Evolutionary conservation across 2,113 vertebrate genomes (phyloP).

Genomic region (Isurus oxyrinchus): DNA sequence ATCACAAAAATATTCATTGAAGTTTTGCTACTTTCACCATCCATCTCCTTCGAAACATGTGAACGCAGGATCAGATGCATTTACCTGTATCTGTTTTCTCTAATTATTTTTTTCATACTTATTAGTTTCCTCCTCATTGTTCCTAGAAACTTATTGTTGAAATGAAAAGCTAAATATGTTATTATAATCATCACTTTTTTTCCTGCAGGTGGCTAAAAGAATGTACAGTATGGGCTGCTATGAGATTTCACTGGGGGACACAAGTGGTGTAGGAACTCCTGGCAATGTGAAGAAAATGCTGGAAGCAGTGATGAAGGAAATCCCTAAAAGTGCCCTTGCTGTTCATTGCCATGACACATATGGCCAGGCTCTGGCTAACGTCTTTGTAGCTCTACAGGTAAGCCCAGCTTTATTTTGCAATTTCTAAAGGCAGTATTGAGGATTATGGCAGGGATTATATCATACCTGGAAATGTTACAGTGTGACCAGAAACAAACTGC

Average conservation of each 20-base stretch:
- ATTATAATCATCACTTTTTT: not conserved
- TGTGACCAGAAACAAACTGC: not conserved
- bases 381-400: conserved; percentile 90
- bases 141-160: not conserved
- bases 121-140: not conserved
- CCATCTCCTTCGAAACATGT: not conserved
- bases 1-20: not conserved
- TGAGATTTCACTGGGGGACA: conserved; percentile 87
- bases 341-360: conserved; percentile 94
- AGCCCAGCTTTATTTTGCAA: conserved; percentile 36
- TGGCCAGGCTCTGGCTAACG: conserved; percentile 86
- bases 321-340: conserved; percentile 71
- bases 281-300: conserved; percentile 82
- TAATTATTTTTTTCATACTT: not conserved
- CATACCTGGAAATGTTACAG: not conserved
- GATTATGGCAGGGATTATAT: not conserved
- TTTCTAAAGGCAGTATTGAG: not conserved
- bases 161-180: not conserved
- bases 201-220: conserved; percentile 73
- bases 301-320: conserved; percentile 75
- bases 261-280: conserved; percentile 80
- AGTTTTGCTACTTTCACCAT: not conserved
- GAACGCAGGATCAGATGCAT: not conserved
- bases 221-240: conserved; percentile 86
- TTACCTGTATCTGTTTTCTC: not conserved